Evolutionary conservation across 2,888 invertebrate species (phyloP).

Genomic region (Griposia aprilina): DNA sequence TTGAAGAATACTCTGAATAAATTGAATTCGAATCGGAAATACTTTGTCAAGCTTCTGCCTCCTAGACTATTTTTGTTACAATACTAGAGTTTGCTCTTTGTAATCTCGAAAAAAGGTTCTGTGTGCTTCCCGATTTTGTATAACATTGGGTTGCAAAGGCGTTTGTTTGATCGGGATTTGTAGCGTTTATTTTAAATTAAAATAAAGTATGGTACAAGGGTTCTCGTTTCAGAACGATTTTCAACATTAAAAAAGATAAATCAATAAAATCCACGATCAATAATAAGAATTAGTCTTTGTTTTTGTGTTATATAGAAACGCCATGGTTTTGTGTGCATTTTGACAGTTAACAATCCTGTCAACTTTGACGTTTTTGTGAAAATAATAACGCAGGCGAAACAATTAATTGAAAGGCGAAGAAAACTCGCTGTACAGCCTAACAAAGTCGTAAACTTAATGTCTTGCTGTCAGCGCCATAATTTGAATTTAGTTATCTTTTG

Average conservation of each 20-base stretch:
- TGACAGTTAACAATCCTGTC: background rate
- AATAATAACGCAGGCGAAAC: slow-evolving; percentile 33
- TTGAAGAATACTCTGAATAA: slow-evolving; percentile 77
- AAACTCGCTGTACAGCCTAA: slow-evolving; percentile 37
- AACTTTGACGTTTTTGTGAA: slow-evolving; percentile 25
- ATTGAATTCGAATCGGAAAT: slow-evolving; percentile 79
- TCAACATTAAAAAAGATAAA: background rate
- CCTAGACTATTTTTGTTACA: slow-evolving; percentile 62
- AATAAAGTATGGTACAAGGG: background rate
- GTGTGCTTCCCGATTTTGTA: slow-evolving; percentile 43
- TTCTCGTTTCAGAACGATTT: background rate
- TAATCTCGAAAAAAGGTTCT: slow-evolving; percentile 60
- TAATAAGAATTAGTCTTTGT: no score
- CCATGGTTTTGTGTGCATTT: background rate
- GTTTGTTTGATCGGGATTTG: slow-evolving; percentile 40
- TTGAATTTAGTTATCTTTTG: slow-evolving; percentile 61
- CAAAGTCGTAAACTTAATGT: slow-evolving; percentile 58
- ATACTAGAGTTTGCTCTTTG: slow-evolving; percentile 57
- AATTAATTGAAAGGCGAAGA: slow-evolving; percentile 47
- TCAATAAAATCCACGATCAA: no score
- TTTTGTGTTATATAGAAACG: background rate
- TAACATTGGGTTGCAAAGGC: slow-evolving; percentile 15
- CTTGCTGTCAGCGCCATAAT: slow-evolving; percentile 58
- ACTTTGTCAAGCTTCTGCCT: slow-evolving; percentile 69
- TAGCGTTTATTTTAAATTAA: slow-evolving; percentile 18